Evolutionary conservation across 2,113 vertebrate genomes (phyloP).

Genomic region (Apteryx mantelli): DNA sequence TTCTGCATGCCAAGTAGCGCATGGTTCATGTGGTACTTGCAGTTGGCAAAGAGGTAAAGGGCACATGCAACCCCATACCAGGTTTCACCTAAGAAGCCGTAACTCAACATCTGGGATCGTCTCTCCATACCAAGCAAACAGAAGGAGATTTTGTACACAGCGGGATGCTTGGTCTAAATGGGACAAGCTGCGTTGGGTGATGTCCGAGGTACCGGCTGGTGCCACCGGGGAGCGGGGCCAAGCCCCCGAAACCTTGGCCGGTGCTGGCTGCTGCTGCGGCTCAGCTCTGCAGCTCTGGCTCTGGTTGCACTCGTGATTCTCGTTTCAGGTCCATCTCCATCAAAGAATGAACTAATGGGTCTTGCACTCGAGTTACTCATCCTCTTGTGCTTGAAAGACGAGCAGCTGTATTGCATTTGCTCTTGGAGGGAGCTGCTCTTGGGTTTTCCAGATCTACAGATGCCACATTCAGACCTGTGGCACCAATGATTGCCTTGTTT

Average conservation of each 20-base stretch:
- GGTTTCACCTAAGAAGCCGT: accelerated
- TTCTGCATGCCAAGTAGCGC: not conserved
- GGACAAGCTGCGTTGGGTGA: not conserved
- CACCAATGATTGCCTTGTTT: not conserved
- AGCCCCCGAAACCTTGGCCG: not conserved
- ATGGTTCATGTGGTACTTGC: accelerated
- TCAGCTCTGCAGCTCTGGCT: not conserved
- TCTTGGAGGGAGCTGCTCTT: not conserved
- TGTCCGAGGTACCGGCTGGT: not conserved
- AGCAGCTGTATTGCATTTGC: not conserved
- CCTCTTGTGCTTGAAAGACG: not conserved
- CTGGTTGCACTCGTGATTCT: not conserved
- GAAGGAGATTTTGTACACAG: not conserved
- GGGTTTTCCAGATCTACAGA: not conserved
- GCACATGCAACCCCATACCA: accelerated
- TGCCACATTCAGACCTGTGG: not conserved
- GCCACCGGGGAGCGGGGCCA: not conserved
- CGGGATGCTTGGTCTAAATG: not conserved
- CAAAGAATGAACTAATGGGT: not conserved
- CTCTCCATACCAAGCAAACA: not conserved
- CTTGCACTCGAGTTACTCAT: not conserved
- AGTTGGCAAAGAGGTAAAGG: not conserved
- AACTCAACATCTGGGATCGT: not conserved
- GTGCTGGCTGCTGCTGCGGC: too few relatives aligned
- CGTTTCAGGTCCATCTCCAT: not conserved